Percentiles rank a stretch among this genome's conserved stretches.
phyloP scores from a whole-genome alignment of 2,797 vertebrate species.

The Clarias laeviceps region DNA sequence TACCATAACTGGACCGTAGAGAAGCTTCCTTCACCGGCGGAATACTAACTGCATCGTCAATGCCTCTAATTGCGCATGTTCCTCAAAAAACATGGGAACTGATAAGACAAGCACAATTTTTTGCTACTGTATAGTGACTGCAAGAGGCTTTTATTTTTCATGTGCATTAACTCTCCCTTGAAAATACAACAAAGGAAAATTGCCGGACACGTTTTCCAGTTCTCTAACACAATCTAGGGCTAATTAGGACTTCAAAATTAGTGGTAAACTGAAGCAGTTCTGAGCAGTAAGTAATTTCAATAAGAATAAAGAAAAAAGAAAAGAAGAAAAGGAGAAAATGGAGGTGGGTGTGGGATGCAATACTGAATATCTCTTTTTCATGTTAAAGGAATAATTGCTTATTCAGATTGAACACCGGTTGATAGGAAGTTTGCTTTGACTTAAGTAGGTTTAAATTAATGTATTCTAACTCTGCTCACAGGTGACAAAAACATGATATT shows the following conservation, averaged over 20 bases:
- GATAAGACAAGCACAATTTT: conserved; percentile 65
- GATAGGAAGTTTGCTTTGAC: background rate
- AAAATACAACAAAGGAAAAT: conserved; percentile 61
- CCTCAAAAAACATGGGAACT: conserved; percentile 63
- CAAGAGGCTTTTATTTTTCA: conserved; percentile 54
- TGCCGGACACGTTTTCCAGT: conserved; percentile 54
- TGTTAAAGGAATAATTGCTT: background rate
- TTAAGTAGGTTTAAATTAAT: background rate
- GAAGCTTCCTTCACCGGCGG: conserved; percentile 50
- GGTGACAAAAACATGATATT: no score
- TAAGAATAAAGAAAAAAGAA: conserved; percentile 3
- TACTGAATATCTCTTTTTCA: background rate
- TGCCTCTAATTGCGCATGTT: conserved; percentile 61
- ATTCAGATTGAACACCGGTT: background rate
- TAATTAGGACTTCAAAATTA: conserved; percentile 62
- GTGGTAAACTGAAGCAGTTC: conserved; percentile 52
- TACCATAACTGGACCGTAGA: conserved; percentile 49
- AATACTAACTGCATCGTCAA: conserved; percentile 57
- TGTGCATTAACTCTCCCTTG: conserved; percentile 55
- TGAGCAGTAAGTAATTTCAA: conserved; percentile 54
- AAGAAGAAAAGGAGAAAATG: background rate
- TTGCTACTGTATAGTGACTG: conserved; percentile 50
- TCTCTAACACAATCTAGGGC: conserved; percentile 54
- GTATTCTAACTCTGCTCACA: no score
- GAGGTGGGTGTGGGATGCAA: background rate